Evolutionary conservation across 2,113 vertebrate species (phyloP).

Genomic region (Echinops telfairi): DNA sequence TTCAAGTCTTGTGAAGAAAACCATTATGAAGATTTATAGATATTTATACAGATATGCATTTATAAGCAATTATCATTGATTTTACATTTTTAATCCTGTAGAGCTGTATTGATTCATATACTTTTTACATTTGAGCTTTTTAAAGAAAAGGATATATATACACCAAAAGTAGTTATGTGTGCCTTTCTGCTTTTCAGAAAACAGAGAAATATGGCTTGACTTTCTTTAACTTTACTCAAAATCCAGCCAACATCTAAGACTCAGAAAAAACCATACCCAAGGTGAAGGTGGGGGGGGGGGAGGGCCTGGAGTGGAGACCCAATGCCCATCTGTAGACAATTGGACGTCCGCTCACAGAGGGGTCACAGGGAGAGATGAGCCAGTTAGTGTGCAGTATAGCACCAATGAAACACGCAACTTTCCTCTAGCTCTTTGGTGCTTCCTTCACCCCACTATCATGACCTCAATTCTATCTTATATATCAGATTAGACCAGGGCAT

Average conservation of each 20-base stretch:
- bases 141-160: neutral
- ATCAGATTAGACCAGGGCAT: too few species aligned
- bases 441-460: too few species aligned
- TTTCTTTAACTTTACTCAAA: conserved; percentile 35
- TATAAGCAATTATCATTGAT: neutral
- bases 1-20: conserved; percentile 10
- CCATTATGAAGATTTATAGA: neutral
- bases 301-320: too few species aligned
- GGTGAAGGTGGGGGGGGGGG: too few species aligned
- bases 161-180: neutral
- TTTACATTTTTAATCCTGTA: neutral
- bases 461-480: too few species aligned
- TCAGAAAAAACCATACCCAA: too few species aligned
- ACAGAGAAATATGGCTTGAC: neutral
- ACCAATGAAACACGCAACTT: too few species aligned
- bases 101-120: neutral
- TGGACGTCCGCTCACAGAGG: too few species aligned
- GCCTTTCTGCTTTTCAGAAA: conserved; percentile 41
- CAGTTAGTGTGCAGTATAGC: too few species aligned
- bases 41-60: neutral
- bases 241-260: conserved; percentile 35
- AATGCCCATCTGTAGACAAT: too few species aligned
- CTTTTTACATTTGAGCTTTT: conserved; percentile 13
- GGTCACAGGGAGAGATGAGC: too few species aligned
- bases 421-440: too few species aligned